Percentiles rank a stretch among this genome's conserved stretches.
Evolutionary conservation across 2,113 vertebrate genomes (phyloP).

Genomic region (Entosphenus tridentatus): DNA sequence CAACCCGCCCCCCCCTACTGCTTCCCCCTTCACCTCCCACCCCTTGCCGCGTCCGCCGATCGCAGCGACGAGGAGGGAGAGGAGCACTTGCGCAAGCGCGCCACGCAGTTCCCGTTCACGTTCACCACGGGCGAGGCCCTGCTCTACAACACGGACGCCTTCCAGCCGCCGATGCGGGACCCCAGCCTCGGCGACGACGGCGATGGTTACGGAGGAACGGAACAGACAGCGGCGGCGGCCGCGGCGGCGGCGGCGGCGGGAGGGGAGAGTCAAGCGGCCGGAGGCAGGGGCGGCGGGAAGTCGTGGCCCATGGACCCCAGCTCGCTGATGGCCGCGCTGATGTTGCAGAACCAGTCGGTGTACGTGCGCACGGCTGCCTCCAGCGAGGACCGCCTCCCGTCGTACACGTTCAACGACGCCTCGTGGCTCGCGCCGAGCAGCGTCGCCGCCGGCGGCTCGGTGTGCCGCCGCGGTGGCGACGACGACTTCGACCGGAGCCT

Average conservation of each 20-base stretch:
- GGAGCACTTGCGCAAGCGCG: slow-evolving; percentile 29
- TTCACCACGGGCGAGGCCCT: slow-evolving; percentile 33
- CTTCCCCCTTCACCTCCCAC: not conserved
- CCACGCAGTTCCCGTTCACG: slow-evolving; percentile 30
- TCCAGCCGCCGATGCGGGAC: not conserved
- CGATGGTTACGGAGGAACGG: slow-evolving; percentile 12
- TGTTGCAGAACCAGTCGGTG: slow-evolving; percentile 23
- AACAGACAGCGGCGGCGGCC: not conserved
- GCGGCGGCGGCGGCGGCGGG: not conserved
- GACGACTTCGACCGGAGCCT: not conserved
- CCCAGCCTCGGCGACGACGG: slow-evolving; percentile 13
- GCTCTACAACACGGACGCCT: slow-evolving; percentile 19
- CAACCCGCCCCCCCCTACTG: too few species aligned
- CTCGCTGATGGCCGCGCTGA: slow-evolving; percentile 28
- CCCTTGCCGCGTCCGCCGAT: not conserved
- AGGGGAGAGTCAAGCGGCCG: not conserved
- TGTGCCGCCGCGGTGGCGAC: slow-evolving; percentile 11
- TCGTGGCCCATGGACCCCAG: slow-evolving; percentile 10
- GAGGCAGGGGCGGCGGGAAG: not conserved
- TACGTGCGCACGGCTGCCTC: slow-evolving; percentile 13
- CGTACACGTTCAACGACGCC: slow-evolving; percentile 21
- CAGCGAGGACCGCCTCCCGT: not conserved
- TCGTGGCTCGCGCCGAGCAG: slow-evolving; percentile 23
- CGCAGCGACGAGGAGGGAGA: slow-evolving; percentile 36
- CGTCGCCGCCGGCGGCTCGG: slow-evolving; percentile 15